Evolutionary conservation across 2,113 vertebrate genomes (phyloP), one percentile per base, ranked within the genome.

Genomic region (Syrrhaptes paradoxus): DNA sequence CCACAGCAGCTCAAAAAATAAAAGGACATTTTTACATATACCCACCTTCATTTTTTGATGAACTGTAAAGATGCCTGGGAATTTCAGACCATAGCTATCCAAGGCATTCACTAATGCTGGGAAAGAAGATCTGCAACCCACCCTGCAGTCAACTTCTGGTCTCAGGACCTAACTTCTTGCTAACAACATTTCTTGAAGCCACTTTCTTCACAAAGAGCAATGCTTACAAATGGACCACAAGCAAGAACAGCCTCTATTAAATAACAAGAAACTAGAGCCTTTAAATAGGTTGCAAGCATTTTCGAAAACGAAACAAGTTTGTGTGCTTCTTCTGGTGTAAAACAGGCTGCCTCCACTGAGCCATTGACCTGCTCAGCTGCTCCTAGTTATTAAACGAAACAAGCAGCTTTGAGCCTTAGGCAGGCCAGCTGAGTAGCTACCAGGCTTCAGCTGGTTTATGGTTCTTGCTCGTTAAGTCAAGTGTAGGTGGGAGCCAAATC

Each of bases 211-310:
- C 5, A 0, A 0, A 88, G 17, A 72, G 7, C 10, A 58, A 2
- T 1, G 0, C 4, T 9, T 14, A 25, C 6, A 93, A 59, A 9
- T 0, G 0, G 3, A n/a, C 55, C 5, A 0, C 13, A 77, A 59
- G 3, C 32, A 65, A 72, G 1, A 4, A 61, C 1, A 46, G 0
- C 0, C 49, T 4, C 15, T 6, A 52, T 13, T 7, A 0, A 57
- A 17, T 6, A 72, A 45, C 0, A 8, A 28, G 7, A 29, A 82
- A 20, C 10, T 7, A 55, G 5, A 36, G 26, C 31, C 45, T 86
- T 90, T 80, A 66, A 90, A 88, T 24, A 46, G 43, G 7, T 48
- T 86, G 34, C 29, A 77, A 67, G 11, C 9, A 1, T n/a, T 22
- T 55, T 57, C 85, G 31, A 63, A 93, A 73, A 55, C 52, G 72